These are phyloP conservation scores for Triops cancriformis DNA, from an alignment of 1,140 invertebrate genomes.

Conservation along the genomic window DNA sequence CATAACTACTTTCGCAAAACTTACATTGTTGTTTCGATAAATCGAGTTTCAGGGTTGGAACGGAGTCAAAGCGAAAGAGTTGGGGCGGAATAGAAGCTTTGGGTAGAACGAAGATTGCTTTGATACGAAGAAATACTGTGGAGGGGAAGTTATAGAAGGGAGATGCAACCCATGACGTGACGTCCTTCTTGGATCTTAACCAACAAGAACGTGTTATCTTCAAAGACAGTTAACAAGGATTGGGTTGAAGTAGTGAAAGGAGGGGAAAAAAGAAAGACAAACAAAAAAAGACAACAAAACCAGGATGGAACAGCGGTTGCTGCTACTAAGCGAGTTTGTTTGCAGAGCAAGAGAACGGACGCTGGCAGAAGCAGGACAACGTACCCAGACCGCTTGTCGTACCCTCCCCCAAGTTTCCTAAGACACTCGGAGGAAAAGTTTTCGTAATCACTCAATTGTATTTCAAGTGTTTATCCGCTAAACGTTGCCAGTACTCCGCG, in stretches of 20 bases:
- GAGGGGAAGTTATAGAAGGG: neutral
- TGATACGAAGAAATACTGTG: neutral
- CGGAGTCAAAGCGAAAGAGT: neutral
- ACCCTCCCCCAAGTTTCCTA: no score
- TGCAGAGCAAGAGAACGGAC: no score
- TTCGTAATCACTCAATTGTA: no score
- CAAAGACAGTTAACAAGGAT: neutral
- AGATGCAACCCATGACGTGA: neutral
- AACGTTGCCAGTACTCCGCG: no score
- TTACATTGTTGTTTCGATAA: neutral
- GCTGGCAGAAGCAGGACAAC: no score
- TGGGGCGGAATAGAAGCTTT: neutral
- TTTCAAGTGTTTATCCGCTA: no score
- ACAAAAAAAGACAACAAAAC: conserved; percentile 2
- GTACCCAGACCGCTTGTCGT: no score
- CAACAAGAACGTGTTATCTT: neutral
- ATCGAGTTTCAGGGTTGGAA: neutral
- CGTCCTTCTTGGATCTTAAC: neutral
- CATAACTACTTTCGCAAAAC: neutral
- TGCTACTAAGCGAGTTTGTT: no score
- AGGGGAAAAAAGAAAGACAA: neutral
- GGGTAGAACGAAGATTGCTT: neutral
- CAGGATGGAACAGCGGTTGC: no score
- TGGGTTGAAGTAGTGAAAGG: conserved; percentile 5
- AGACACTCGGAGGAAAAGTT: no score